phyloP scores from a whole-genome alignment of 2,888 invertebrate species.

The Empis livida region DNA sequence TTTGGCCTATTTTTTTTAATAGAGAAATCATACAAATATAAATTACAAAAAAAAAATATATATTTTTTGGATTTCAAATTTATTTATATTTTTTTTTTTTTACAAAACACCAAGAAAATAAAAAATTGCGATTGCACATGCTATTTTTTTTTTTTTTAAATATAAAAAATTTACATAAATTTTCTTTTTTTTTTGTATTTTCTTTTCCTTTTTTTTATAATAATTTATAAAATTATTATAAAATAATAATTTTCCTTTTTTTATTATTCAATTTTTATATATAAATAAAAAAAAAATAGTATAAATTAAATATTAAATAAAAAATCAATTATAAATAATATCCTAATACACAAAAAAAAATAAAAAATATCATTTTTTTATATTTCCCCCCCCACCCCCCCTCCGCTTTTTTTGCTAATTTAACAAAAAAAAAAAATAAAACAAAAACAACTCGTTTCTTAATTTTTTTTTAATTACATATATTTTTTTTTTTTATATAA shows the following conservation, averaged over 20 bases:
- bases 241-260: too few species aligned
- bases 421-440: constrained; percentile 1
- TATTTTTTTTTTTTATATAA: constrained; percentile 11
- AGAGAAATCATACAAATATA: too few species aligned
- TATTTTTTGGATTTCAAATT: too few species aligned
- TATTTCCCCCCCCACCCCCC: background rate
- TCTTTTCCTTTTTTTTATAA: background rate
- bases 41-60: too few species aligned
- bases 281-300: too few species aligned
- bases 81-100: background rate
- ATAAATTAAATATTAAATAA: too few species aligned
- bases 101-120: constrained; percentile 5
- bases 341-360: too few species aligned
- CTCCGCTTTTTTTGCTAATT: background rate
- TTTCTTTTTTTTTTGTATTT: too few species aligned
- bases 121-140: constrained; percentile 23
- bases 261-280: too few species aligned
- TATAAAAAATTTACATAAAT: background rate
- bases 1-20: constrained; percentile 17
- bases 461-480: constrained; percentile 7
- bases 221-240: background rate
- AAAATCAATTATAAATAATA: too few species aligned
- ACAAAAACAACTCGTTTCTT: constrained; percentile 5
- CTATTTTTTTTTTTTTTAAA: constrained; percentile 12
- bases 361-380: background rate